Conservation (phyloP, 2,888 invertebrate species). For the Chirona hameri region DNA sequence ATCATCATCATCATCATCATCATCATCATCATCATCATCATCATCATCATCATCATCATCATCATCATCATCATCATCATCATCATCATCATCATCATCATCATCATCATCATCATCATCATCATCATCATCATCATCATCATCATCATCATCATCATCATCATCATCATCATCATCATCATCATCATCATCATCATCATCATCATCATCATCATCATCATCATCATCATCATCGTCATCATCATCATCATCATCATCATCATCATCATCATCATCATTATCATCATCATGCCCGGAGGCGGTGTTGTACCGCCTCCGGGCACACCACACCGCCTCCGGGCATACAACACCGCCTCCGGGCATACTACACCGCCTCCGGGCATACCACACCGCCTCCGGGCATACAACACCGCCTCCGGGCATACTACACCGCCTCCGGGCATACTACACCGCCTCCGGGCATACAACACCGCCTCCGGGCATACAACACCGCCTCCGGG, state of each 20-base stretch:
- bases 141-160: conserved; percentile 22
- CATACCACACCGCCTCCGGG: no score
- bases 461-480: no score
- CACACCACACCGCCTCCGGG: no score
- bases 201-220: conserved; percentile 5
- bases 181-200: conserved; percentile 22
- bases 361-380: no score
- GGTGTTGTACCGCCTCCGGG: no score
- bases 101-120: conserved; percentile 22
- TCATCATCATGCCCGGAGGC: not conserved
- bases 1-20: no score
- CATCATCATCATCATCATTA: conserved; percentile 22
- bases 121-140: conserved; percentile 22
- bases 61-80: conserved; percentile 22
- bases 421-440: no score
- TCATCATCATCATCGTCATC: conserved; percentile 22
- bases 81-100: conserved; percentile 22
- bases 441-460: no score
- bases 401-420: no score
- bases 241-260: not conserved
- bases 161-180: conserved; percentile 22
- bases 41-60: conserved; percentile 22
- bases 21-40: not conserved
- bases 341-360: no score
- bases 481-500: no score